These are phyloP conservation scores for Drosophila melanocephala DNA, from an alignment of 2,888 invertebrate species.

Conservation along the genomic window DNA sequence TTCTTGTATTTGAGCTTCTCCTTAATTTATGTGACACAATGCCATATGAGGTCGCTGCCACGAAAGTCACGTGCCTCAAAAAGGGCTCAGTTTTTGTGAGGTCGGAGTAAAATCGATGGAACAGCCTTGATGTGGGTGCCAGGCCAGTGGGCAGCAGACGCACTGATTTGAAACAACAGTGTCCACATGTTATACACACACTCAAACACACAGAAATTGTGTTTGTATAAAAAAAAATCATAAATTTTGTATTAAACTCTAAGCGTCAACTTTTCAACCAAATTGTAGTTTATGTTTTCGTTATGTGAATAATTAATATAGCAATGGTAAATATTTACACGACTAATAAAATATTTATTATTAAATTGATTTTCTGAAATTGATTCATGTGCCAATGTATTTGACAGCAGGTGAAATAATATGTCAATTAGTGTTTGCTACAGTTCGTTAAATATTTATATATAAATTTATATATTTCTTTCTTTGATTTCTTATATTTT, in stretches of 20 bases:
- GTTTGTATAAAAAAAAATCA: slow-evolving; percentile 22
- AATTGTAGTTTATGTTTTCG: neutral
- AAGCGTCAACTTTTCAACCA: neutral
- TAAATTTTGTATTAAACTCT: slow-evolving; percentile 29
- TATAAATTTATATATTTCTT: neutral
- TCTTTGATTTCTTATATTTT: neutral
- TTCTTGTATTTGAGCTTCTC: slow-evolving; percentile 32
- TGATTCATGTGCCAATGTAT: neutral
- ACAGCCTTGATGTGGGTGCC: slow-evolving; percentile 43
- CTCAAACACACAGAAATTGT: neutral
- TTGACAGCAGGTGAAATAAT: neutral
- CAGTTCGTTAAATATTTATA: neutral
- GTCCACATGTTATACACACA: slow-evolving; percentile 24
- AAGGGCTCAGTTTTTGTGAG: slow-evolving; percentile 21
- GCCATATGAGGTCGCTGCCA: slow-evolving; percentile 50
- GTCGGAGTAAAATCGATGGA: slow-evolving; percentile 48
- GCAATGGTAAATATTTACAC: neutral
- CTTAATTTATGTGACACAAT: slow-evolving; percentile 47
- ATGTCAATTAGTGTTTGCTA: neutral
- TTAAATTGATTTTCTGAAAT: neutral
- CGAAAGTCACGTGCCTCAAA: slow-evolving; percentile 52
- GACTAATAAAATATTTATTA: neutral
- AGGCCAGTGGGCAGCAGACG: slow-evolving; percentile 27
- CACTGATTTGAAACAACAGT: slow-evolving; percentile 56
- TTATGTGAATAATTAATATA: neutral